These are phyloP conservation scores for Cynopterus sphinx DNA, from an alignment of 2,797 vertebrate species.

Conservation along the genomic window DNA sequence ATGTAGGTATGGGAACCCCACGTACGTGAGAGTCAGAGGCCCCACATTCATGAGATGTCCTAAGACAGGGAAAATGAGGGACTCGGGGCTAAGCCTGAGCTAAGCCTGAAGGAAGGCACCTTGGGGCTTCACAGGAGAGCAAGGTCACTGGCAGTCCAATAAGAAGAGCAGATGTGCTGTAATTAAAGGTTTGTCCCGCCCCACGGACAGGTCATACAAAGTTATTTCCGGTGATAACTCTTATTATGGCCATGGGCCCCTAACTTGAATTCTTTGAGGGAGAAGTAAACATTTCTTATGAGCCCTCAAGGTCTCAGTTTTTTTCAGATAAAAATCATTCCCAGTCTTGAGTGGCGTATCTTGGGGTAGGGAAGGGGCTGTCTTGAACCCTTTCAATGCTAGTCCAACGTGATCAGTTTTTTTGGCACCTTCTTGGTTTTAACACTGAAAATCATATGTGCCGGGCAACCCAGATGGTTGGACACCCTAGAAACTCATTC, in stretches of 20 bases:
- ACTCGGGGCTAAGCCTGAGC: rapidly evolving
- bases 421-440: background rate
- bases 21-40: background rate
- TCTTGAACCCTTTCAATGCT: background rate
- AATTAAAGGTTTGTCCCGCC: background rate
- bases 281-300: background rate
- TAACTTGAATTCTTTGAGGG: background rate
- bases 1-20: background rate
- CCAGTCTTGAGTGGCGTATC: too few species aligned
- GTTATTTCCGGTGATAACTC: background rate
- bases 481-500: background rate
- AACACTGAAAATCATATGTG: background rate
- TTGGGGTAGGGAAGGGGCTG: too few species aligned
- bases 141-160: background rate
- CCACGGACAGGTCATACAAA: background rate
- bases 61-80: background rate
- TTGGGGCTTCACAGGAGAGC: background rate
- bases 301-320: too few species aligned
- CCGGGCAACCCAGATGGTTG: too few species aligned
- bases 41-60: background rate
- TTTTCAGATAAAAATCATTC: background rate
- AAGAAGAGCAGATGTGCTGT: background rate
- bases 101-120: background rate
- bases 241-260: background rate
- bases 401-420: background rate